Base-by-base conservation (phyloP, 2,888 invertebrate species). In the Drosophila falleni region DNA sequence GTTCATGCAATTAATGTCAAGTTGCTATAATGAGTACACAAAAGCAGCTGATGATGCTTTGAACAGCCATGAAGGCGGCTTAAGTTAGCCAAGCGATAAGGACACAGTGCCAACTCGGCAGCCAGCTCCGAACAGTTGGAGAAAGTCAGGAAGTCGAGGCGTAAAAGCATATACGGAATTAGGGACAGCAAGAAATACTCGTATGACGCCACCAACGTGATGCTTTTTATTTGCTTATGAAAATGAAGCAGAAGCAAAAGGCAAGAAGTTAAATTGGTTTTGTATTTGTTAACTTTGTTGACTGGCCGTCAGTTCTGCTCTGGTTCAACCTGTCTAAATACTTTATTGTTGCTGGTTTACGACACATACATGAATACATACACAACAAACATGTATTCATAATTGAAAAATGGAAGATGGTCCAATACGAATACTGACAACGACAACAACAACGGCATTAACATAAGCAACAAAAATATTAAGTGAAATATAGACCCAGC, bases 201-300 rank as follows among this genome's bases (percentile, higher is more conserved):
- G 35, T 35, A 13, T 54, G 10, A 19, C 46, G 23, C 33, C 42
- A 37, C 13, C 37, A 46, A 54, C 29, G 33, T 51, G 66, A 62
- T 54, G 59, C 75, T 70, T 77, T 67, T 82, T 78, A 88, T 80
- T 86, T 85, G 78, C 71, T 88, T 88, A 80, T 89, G 80, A 76
- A 82, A 86, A 84, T 80, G 71, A 75, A 80, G 66, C 55, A 44
- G 23, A 44, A 44, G 44, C 23, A 13, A 69, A 62, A 60, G 58
- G 31, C 42, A 76, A 89, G 81, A 89, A 86, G 85, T 84, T 86
- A 86, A 89, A 86, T 86, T 89, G 85, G 78, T 81, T 85, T 89
- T 80, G 68, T 76, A 73, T 83, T 86, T 88, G 80, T 74, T 83
- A 88, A 88, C 84, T 83, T 75, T 83, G 71, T 73, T 76, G 66